Percentiles rank a stretch among this genome's conserved stretches.
phyloP scores from a whole-genome alignment of 2,888 invertebrate genomes.

The Odontomyia ornata region DNA sequence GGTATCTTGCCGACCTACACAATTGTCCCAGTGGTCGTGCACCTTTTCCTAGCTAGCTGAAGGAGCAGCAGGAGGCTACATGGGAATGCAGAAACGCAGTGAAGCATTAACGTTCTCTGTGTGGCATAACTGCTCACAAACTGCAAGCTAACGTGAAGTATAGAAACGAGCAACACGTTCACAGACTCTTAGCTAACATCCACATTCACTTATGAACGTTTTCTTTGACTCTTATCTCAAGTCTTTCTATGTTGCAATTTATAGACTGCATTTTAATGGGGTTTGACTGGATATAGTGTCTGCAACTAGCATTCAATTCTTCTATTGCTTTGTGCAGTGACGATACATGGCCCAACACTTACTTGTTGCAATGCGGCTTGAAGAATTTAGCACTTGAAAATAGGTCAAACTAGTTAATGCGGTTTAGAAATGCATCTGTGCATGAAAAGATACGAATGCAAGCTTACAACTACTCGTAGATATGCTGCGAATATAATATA shows the following conservation, averaged over 20 bases:
- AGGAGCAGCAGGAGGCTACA: too few species aligned
- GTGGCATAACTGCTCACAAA: not conserved
- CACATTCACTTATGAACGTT: not conserved
- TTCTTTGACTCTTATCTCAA: not conserved
- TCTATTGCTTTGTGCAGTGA: too few species aligned
- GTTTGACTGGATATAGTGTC: too few species aligned
- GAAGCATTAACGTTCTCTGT: too few species aligned
- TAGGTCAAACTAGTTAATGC: slow-evolving; percentile 27
- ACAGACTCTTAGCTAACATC: not conserved
- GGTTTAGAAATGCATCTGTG: slow-evolving; percentile 2
- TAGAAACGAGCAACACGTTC: too few species aligned
- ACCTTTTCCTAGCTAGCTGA: too few species aligned
- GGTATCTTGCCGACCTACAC: too few species aligned
- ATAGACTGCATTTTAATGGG: not conserved
- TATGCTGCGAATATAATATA: too few species aligned
- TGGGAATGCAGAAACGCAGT: too few species aligned
- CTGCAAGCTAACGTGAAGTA: not conserved
- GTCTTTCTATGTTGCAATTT: slow-evolving; percentile 31
- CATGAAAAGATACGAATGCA: too few species aligned
- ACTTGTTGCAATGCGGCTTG: not conserved
- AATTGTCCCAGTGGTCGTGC: not conserved
- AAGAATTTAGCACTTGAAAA: slow-evolving; percentile 16
- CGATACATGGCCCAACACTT: not conserved
- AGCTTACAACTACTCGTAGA: too few species aligned
- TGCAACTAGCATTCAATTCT: too few species aligned